Base-by-base conservation (phyloP, 2,888 invertebrate species). In the Brachypterus glaber region DNA sequence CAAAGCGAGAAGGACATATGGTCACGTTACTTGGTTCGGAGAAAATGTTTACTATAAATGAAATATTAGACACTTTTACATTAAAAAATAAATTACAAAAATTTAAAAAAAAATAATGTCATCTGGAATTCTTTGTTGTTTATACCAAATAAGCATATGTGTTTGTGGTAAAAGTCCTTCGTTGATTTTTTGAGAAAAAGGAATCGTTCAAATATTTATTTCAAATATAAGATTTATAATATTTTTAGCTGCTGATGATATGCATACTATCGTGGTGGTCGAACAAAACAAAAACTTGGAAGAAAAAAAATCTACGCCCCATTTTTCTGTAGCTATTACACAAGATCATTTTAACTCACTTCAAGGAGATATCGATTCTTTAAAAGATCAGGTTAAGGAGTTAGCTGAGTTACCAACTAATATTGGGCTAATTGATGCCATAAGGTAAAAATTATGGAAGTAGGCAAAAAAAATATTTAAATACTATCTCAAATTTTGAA, bases 351-450 rank as follows among this genome's bases (percentile, higher is more conserved):
- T 70, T 5, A 51, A 58, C 8, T 50, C 58, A 24, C 45, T 72
- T 8, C 58, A 66, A 40, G 47, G 58, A 2, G 64, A 66, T 24
- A 53, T 71, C 12, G 55, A 61, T 34, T 57, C 58, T 0, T 30
- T 72, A n/a, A 64, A 68, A 40, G 53, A 58, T 5, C 56, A 59
- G 45, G 45, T 65, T 3, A 45, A 46, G 17, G 63, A 64, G 42
- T 41, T 66, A n/a, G 52, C 53, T 8, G 61, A 62, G 4, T 41
- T 72, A 17, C 66, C 71, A 2, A 61, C 53, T 1, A 68, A 68
- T 46, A 43, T 60, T 2, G 67, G 67, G 3, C 52, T 72, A 18
- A 53, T 71, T 2, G 64, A 67, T 16, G 63, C 66, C 17, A 49
- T 64, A 2, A 64, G 58, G 47, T 46, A 37, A 36, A 33, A 30